Percentiles rank a stretch among this genome's conserved stretches.
Conservation (phyloP, 2,113 vertebrate genomes). For the Sialia sialis region DNA sequence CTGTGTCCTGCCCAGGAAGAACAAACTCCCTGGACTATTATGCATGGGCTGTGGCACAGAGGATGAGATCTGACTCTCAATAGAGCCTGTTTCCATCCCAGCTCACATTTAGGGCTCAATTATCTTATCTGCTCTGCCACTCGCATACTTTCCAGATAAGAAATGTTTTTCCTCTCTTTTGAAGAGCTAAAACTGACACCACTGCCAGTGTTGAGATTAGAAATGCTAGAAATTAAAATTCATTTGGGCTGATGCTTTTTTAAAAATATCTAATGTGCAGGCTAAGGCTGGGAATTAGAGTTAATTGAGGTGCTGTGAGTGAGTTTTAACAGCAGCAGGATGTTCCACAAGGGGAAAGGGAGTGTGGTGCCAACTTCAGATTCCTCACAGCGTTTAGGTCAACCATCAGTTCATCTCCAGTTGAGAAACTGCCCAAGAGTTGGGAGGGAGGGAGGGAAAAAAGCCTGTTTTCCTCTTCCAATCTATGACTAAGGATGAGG, state of each 20-base stretch:
- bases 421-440: conserved; percentile 10
- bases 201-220: not conserved
- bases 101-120: conserved; percentile 62
- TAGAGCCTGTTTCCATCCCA: conserved; percentile 57
- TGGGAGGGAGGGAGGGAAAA: not conserved
- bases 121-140: conserved; percentile 63
- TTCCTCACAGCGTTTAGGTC: not conserved
- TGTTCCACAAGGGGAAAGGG: not conserved
- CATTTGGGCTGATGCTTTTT: not conserved
- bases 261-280: not conserved
- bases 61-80: conserved; percentile 51
- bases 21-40: not conserved
- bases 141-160: conserved; percentile 52
- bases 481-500: conserved; percentile 61
- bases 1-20: not conserved
- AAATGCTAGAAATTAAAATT: not conserved
- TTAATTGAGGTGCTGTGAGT: not conserved
- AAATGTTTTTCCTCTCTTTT: not conserved
- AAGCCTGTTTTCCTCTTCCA: conserved; percentile 49
- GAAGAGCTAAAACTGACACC: conserved; percentile 3
- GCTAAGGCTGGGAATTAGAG: not conserved
- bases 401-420: conserved; percentile 12
- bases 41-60: not conserved
- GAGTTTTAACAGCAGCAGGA: not conserved
- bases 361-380: not conserved